Evolutionary conservation across 2,888 invertebrate species (phyloP).

Genomic region (Nemotelus pantherinus): DNA sequence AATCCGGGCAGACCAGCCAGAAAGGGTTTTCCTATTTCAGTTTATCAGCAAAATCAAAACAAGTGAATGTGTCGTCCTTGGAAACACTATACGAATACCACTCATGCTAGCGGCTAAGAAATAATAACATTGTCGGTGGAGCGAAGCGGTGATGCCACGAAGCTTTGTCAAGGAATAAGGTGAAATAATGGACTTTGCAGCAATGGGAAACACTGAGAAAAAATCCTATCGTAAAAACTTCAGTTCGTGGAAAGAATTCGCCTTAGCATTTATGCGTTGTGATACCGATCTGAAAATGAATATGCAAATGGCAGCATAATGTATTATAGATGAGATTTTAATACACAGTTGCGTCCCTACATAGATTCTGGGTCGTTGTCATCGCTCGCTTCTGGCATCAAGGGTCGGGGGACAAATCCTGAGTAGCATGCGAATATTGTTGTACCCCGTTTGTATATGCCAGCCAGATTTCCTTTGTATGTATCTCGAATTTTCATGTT

Average conservation of each 20-base stretch:
- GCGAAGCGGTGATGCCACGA: too few relatives aligned
- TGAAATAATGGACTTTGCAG: too few relatives aligned
- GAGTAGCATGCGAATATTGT: background rate
- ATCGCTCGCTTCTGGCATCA: too few relatives aligned
- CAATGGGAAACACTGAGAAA: too few relatives aligned
- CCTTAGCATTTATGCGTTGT: constrained; percentile 18
- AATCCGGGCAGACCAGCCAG: background rate
- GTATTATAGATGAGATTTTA: constrained; percentile 50
- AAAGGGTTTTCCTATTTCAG: background rate
- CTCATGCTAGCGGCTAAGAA: background rate
- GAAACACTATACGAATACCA: background rate
- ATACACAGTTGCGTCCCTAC: constrained; percentile 37
- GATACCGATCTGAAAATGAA: constrained; percentile 35
- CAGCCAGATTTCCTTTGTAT: background rate
- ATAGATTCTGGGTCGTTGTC: background rate
- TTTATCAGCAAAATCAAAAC: background rate
- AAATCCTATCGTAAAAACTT: background rate
- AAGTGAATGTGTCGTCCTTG: background rate
- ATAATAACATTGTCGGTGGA: background rate
- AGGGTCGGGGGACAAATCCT: background rate
- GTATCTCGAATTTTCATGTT: background rate
- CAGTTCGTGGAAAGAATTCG: constrained; percentile 1
- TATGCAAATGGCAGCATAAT: constrained; percentile 45
- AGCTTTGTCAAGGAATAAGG: too few relatives aligned
- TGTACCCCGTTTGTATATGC: background rate